phyloP scores from a whole-genome alignment of 2,888 invertebrate species.

The Branchellion lobata region DNA sequence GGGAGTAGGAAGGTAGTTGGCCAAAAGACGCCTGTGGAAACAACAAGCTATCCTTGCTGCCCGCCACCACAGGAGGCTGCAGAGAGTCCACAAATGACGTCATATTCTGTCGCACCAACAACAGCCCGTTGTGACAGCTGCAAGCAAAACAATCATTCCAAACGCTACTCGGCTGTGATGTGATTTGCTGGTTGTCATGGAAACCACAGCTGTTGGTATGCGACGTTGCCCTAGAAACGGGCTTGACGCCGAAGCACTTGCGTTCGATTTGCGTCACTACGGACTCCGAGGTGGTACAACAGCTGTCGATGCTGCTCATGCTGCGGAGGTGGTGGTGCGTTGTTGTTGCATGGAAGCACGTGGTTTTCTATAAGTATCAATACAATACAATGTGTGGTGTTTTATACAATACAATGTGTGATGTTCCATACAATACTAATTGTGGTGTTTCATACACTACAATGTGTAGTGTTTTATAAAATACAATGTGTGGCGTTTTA shows the following conservation, averaged over 20 bases:
- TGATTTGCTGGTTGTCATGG: background rate
- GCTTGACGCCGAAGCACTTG: background rate
- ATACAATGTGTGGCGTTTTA: no score
- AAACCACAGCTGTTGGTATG: constrained; percentile 10
- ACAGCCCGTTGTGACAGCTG: constrained; percentile 43
- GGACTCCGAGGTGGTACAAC: constrained; percentile 37
- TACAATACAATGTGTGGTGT: no score
- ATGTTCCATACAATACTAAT: no score
- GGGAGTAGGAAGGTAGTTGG: no score
- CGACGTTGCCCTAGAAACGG: constrained; percentile 10
- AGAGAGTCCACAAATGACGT: constrained; percentile 52
- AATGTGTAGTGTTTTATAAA: no score
- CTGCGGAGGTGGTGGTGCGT: background rate
- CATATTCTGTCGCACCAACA: constrained; percentile 52
- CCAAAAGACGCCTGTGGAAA: background rate
- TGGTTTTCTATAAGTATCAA: no score
- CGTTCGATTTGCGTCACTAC: constrained; percentile 39
- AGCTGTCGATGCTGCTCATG: constrained; percentile 44
- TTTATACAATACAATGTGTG: no score
- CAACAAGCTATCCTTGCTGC: background rate
- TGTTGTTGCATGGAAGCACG: no score
- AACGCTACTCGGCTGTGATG: constrained; percentile 1
- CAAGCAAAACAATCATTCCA: constrained; percentile 4
- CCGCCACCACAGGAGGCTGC: constrained; percentile 45
- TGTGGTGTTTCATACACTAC: no score